phyloP scores from a whole-genome alignment of 1,140 invertebrate species.

The Diorhabda elongata region DNA sequence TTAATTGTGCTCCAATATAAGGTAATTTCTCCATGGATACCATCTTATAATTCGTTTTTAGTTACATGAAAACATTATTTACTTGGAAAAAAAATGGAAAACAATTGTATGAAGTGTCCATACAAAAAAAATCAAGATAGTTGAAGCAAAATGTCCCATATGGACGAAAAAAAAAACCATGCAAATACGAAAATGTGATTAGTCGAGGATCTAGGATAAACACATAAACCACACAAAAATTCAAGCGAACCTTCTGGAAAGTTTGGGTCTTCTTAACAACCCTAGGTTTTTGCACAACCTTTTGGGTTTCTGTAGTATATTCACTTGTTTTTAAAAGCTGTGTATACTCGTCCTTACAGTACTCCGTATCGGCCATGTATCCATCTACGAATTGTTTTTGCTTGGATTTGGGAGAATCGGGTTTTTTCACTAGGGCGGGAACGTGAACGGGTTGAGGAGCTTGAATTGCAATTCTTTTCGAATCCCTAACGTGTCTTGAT shows the following conservation, averaged over 20 bases:
- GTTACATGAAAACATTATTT: slow-evolving; percentile 3
- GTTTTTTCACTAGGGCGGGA: slow-evolving; percentile 48
- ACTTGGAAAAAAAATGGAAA: slow-evolving; percentile 5
- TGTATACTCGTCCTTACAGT: slow-evolving; percentile 37
- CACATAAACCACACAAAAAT: slow-evolving; percentile 6
- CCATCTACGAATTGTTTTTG: slow-evolving; percentile 52
- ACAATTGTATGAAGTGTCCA: not conserved
- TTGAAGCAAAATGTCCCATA: too few species aligned
- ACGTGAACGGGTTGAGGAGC: slow-evolving; percentile 50
- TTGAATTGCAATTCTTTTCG: slow-evolving; percentile 34
- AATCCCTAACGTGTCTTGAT: slow-evolving; percentile 30
- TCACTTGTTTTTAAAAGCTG: slow-evolving; percentile 37
- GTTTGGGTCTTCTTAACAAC: slow-evolving; percentile 30
- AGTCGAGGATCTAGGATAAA: not conserved
- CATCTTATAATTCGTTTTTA: not conserved
- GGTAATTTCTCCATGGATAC: too few species aligned
- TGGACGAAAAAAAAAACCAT: not conserved
- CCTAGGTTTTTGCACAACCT: slow-evolving; percentile 27
- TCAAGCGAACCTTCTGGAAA: slow-evolving; percentile 42
- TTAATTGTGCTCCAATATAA: too few species aligned
- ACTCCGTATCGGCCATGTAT: slow-evolving; percentile 68
- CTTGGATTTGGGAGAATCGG: slow-evolving; percentile 57
- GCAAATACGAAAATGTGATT: slow-evolving; percentile 6
- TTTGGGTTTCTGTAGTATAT: slow-evolving; percentile 9
- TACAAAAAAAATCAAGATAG: too few species aligned